These are phyloP conservation scores for Theodoxus fluviatilis DNA, from an alignment of 2,888 invertebrate genomes.

Conservation along the genomic window DNA sequence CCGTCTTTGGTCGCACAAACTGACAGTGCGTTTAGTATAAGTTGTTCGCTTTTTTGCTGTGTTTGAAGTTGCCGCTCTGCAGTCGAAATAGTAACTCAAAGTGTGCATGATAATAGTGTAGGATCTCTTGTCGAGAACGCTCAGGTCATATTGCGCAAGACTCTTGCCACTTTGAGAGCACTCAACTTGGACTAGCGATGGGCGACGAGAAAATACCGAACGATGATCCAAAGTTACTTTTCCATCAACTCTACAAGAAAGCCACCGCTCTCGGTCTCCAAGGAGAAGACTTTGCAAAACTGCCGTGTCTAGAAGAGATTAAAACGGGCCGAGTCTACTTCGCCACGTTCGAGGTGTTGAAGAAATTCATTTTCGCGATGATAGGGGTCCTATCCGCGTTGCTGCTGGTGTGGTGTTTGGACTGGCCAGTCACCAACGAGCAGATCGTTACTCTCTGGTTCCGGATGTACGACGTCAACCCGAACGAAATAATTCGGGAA, in stretches of 20 bases:
- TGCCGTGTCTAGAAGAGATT: slow-evolving; percentile 41
- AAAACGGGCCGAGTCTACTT: too few relatives aligned
- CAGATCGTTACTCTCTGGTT: slow-evolving; percentile 40
- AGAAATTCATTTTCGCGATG: not conserved
- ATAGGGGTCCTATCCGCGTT: slow-evolving; percentile 20
- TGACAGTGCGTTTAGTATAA: too few relatives aligned
- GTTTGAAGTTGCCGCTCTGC: too few relatives aligned
- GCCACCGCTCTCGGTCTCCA: slow-evolving; percentile 43
- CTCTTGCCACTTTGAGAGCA: too few relatives aligned
- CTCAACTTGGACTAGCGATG: too few relatives aligned
- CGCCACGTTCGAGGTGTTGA: slow-evolving; percentile 11
- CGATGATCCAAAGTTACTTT: slow-evolving; percentile 26
- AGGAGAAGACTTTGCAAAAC: slow-evolving; percentile 38
- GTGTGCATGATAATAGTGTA: too few relatives aligned
- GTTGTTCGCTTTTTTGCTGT: too few relatives aligned
- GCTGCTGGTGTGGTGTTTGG: slow-evolving; percentile 33
- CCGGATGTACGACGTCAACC: slow-evolving; percentile 34
- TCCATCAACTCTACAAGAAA: slow-evolving; percentile 38
- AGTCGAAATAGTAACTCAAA: too few relatives aligned
- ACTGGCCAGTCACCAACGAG: slow-evolving; percentile 45
- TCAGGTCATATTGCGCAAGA: too few relatives aligned
- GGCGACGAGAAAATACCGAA: not conserved
- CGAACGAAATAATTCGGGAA: slow-evolving; percentile 35
- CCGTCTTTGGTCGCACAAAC: too few relatives aligned
- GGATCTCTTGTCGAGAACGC: too few relatives aligned